Base-by-base conservation (phyloP, 2,888 invertebrate genomes). In the Stenodema calcarata region DNA sequence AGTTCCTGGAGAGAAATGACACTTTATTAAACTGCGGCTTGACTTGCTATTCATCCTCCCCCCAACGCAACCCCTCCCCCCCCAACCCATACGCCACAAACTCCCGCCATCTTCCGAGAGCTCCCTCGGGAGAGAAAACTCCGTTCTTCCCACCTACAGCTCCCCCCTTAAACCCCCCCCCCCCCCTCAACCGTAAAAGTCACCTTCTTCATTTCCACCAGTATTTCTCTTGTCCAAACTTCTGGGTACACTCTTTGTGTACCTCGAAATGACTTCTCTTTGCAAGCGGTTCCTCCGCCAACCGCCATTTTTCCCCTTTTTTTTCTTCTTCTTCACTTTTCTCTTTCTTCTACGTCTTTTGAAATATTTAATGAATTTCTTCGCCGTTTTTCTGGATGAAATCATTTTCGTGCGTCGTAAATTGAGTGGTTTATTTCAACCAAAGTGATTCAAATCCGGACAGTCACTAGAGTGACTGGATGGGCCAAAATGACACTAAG, bases 21-120 rank as follows among this genome's bases (percentile, higher is more conserved):
- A 82, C 82, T 82, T 82, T 82, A 82, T 82, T 82, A 82, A 82
- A 82, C 82, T 70, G 82, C 47, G 82, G 82, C 82, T 82, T 70
- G 69, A 82, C 82, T 82, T 82, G 82, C 82, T 82, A 82, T 82
- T 82, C 82, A 82, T 82, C 82, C 70, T 82, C 42, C n/a, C n/a
- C n/a, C n/a, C n/a, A n/a, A n/a, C n/a, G n/a, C n/a, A 11, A 23
- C 9, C 54, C 76, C 82, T 69, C 62, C 41, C 23, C 82, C 69
- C 28, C 82, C 14, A 35, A 18, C 16, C 44, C n/a, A n/a, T n/a
- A n/a, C n/a, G n/a, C n/a, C n/a, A n/a, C n/a, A n/a, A n/a, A n/a
- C n/a, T n/a, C n/a, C n/a, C 42, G 12, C 81, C 69, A n/a, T 27
- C 79, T 27, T 16, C 44, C 18, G 12, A 27, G 14, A 7, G 3